Conservation (phyloP, 2,797 vertebrate genomes). For the Microctenopoma steveboyesi region DNA sequence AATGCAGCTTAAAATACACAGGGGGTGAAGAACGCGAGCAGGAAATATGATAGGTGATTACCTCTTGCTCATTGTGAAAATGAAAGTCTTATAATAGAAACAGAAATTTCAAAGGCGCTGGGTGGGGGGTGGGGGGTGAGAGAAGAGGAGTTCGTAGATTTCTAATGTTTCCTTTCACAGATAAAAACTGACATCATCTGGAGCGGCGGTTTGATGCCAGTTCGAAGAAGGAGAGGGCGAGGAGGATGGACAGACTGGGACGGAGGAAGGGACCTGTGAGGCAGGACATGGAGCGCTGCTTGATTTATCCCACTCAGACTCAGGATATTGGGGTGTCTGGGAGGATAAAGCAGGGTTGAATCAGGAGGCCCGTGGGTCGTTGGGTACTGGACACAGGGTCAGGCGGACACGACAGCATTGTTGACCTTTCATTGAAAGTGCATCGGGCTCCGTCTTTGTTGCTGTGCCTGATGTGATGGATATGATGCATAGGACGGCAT, state of each 20-base stretch:
- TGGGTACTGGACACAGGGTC: conserved; percentile 3
- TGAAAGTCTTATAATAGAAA: conserved; percentile 55
- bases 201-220: conserved; percentile 31
- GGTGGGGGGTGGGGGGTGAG: neutral
- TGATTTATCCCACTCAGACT: conserved; percentile 15
- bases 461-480: conserved; percentile 27
- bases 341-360: conserved; percentile 7
- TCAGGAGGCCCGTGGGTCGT: neutral
- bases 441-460: neutral
- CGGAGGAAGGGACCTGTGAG: conserved; percentile 7
- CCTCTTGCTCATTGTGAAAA: conserved; percentile 47
- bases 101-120: conserved; percentile 29
- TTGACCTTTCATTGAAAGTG: conserved; percentile 37
- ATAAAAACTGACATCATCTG: conserved; percentile 57
- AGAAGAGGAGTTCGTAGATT: conserved; percentile 30
- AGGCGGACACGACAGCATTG: neutral
- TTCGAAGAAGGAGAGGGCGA: conserved; percentile 24
- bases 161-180: conserved; percentile 51
- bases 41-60: conserved; percentile 54
- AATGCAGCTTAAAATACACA: conserved; percentile 44
- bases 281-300: neutral
- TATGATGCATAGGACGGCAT: neutral
- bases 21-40: conserved; percentile 36
- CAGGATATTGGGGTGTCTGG: conserved; percentile 14
- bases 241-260: conserved; percentile 17